A percentile compares a stretch with the other conserved stretches of the same genome.
These are phyloP conservation scores for Thereva nobilitata DNA, from an alignment of 2,888 invertebrate species.

Conservation along the genomic window DNA sequence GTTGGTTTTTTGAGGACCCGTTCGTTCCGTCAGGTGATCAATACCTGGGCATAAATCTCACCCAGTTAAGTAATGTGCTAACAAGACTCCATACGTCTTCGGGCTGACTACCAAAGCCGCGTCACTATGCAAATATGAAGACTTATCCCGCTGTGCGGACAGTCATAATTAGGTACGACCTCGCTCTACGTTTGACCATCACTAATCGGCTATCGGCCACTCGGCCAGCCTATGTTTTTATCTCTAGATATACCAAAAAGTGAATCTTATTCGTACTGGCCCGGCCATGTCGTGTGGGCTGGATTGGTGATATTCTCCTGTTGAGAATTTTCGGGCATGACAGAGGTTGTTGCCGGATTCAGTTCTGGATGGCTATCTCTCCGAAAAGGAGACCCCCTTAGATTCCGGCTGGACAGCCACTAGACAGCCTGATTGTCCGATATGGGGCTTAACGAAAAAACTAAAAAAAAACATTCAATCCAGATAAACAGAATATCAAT, in stretches of 20 bases:
- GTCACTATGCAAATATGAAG: constrained; percentile 31
- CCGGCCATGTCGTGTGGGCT: neutral
- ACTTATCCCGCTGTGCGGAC: constrained; percentile 40
- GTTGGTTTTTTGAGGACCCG: neutral
- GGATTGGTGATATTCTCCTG: constrained; percentile 1
- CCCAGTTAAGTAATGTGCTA: constrained; percentile 30
- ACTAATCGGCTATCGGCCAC: constrained; percentile 9
- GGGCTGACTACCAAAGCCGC: constrained; percentile 33
- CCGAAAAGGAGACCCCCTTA: constrained; percentile 2
- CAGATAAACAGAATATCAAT: constrained; percentile 2
- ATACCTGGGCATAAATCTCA: constrained; percentile 19
- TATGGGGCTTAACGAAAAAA: no score
- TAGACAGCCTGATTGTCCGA: constrained; percentile 10
- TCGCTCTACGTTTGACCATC: constrained; percentile 27
- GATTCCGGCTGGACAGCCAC: constrained; percentile 25
- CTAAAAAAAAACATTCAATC: neutral
- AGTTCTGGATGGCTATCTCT: constrained; percentile 17
- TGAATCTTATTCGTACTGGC: constrained; percentile 22
- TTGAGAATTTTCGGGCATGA: constrained; percentile 5
- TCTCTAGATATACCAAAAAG: constrained; percentile 19
- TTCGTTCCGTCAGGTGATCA: constrained; percentile 17
- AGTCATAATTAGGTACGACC: constrained; percentile 38
- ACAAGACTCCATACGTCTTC: constrained; percentile 33
- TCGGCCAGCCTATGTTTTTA: constrained; percentile 16
- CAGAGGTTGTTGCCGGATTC: neutral